Base-by-base conservation (phyloP, 1,140 invertebrate species). In the Pteromalus puparum region DNA sequence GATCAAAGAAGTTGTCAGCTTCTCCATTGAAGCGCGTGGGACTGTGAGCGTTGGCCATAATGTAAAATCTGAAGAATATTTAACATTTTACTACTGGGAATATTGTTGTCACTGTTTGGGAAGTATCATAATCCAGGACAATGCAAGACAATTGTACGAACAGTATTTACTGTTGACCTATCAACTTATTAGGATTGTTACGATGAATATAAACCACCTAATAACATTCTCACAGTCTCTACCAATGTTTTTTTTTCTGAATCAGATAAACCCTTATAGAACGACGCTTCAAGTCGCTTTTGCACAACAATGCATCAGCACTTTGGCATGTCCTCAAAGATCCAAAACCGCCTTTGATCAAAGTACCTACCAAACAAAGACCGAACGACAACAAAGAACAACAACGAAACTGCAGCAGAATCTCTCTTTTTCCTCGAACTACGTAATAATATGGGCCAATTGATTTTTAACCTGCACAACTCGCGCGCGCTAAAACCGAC, bases 1-100 rank as follows among this genome's bases (percentile, higher is more conserved):
- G 94, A 91, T 97, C 96, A 87, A 94, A 96, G 91, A 95, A 95
- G 85, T 93, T 93, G 89, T 96, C 95, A 79, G 94, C 94, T 78
- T 94, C 94, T 48, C 94, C 95, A 87, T 94, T 94, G 88, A 95
- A 95, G 70, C 93, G 92, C n/a, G 93, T 94, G 70, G 95, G 94
- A 88, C 94, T 95, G 83, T 94, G 93, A 85, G 94, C 91, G 73
- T 85, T 85, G 1, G 84, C 73, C 84, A 85, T 85, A 68, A 9
- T 65, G 26, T 30, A 34, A 68, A 80, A 74, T 21, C 70, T 84
- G 28, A 61, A 75, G 10, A 95, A 96, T 34, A 76, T 76, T 3
- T 18, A 76, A 53, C n/a, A 46, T 76, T 2, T 53, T 48, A 48
- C 1, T 53, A 53, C 7, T 75, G 10, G 15, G 21, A 46, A 46